phyloP scores from a whole-genome alignment of 2,888 invertebrate species.

The Agrotis ipsilon region DNA sequence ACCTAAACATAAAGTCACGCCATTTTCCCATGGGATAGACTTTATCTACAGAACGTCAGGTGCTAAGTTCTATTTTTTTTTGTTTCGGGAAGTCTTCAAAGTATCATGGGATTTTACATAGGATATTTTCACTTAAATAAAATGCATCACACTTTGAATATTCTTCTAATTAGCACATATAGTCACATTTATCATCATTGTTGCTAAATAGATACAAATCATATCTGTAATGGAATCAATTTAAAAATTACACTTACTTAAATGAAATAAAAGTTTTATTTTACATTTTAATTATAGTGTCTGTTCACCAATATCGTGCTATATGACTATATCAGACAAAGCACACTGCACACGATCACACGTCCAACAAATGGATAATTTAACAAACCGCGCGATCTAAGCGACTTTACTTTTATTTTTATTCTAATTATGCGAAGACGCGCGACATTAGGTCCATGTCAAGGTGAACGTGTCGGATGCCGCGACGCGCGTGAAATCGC shows the following conservation, averaged over 20 bases:
- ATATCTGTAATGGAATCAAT: too few species aligned
- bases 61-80: too few species aligned
- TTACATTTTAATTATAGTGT: not conserved
- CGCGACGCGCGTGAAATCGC: conserved; percentile 54
- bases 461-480: conserved; percentile 78
- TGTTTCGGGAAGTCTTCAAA: too few species aligned
- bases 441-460: conserved; percentile 82
- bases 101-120: too few species aligned
- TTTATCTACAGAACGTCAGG: too few species aligned
- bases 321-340: conserved; percentile 37
- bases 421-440: conserved; percentile 78
- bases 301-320: conserved; percentile 11
- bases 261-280: too few species aligned
- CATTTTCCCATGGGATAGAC: too few species aligned
- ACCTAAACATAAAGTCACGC: too few species aligned
- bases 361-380: conserved; percentile 67
- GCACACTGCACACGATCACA: conserved; percentile 70
- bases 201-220: too few species aligned
- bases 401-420: conserved; percentile 76
- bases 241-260: not conserved
- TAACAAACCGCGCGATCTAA: conserved; percentile 60
- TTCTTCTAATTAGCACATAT: too few species aligned
- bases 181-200: too few species aligned
- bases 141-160: not conserved
- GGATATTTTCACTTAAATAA: not conserved